A percentile compares a stretch with the other conserved stretches of the same genome.
Conservation (phyloP, 2,113 vertebrate species). For the Orthonyx spaldingii region DNA sequence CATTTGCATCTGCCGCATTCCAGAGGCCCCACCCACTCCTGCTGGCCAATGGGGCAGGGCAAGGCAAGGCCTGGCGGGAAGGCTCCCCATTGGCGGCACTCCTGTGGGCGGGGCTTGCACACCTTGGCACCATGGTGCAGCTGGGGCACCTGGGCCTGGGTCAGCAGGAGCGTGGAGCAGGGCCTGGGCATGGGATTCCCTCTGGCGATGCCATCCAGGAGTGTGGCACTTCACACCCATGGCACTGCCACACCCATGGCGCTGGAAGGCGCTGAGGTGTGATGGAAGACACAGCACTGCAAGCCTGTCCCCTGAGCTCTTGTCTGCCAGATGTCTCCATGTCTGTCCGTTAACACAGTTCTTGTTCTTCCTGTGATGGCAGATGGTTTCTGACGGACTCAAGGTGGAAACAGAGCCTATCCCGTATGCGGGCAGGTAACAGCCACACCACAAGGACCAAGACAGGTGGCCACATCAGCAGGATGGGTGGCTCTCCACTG, state of each 20-base stretch:
- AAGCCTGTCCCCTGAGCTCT: no score
- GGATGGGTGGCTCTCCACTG: accelerated
- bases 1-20: background rate
- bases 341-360: accelerated
- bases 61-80: background rate
- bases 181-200: accelerated
- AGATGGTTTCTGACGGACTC: background rate
- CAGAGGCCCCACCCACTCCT: background rate
- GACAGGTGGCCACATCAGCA: accelerated
- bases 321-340: accelerated
- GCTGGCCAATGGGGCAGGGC: background rate
- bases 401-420: background rate
- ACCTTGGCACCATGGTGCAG: accelerated
- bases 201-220: accelerated
- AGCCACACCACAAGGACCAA: accelerated
- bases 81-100: slow-evolving; percentile 10
- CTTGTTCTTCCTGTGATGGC: background rate
- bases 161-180: accelerated
- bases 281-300: accelerated
- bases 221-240: accelerated
- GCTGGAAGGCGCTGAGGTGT: accelerated
- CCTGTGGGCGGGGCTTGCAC: background rate
- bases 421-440: accelerated
- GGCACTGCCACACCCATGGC: accelerated
- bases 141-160: accelerated